phyloP scores from a whole-genome alignment of 2,113 vertebrate genomes.

The Colinus virginianus region DNA sequence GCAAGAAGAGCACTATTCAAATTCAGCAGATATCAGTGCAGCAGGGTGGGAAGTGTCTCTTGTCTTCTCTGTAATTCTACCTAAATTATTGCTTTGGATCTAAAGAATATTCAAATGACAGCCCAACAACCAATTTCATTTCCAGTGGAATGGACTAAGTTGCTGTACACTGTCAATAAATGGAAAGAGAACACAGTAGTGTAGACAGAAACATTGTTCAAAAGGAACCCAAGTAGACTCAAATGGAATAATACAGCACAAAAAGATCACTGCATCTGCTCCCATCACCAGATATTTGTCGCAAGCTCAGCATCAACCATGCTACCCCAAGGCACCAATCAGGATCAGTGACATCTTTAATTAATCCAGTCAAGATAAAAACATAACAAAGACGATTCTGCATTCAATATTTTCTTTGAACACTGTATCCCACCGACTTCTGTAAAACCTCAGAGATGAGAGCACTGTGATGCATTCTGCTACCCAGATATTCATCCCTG shows the following conservation, averaged over 20 bases:
- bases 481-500: background rate
- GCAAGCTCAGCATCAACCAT: background rate
- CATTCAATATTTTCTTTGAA: background rate
- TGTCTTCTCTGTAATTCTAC: background rate
- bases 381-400: background rate
- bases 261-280: background rate
- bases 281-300: conserved; percentile 18
- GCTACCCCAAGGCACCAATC: conserved; percentile 38
- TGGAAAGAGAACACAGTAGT: background rate
- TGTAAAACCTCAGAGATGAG: background rate
- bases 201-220: background rate
- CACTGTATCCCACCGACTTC: background rate
- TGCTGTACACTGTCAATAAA: background rate
- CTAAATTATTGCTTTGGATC: background rate
- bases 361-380: conserved; percentile 34
- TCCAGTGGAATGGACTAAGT: background rate
- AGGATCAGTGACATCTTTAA: conserved; percentile 40
- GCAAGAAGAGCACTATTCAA: background rate
- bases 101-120: background rate
- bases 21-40: background rate
- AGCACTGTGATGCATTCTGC: background rate
- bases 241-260: conserved; percentile 5
- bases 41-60: background rate
- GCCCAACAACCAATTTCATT: background rate
- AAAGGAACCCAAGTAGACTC: conserved; percentile 11